These are phyloP conservation scores for Dasypolia templi DNA, from an alignment of 2,888 invertebrate genomes.

Conservation along the genomic window DNA sequence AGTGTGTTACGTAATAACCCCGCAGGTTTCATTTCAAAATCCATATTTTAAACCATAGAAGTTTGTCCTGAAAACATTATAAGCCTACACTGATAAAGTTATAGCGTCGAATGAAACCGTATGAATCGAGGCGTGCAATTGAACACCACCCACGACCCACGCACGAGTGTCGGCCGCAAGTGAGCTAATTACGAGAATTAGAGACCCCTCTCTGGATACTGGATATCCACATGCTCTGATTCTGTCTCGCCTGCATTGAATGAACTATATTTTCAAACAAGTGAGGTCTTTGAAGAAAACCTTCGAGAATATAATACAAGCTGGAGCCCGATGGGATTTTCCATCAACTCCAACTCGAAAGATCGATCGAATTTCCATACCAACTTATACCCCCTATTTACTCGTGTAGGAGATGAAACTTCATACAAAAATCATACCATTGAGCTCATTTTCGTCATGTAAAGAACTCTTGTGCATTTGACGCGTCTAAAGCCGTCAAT, in stretches of 20 bases:
- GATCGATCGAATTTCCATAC: background rate
- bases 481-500: too few relatives aligned
- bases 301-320: background rate
- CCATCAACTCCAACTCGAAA: too few relatives aligned
- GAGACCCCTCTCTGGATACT: slow-evolving; percentile 59
- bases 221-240: slow-evolving; percentile 31
- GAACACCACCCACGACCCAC: slow-evolving; percentile 50
- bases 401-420: too few relatives aligned
- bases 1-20: background rate
- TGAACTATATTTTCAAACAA: background rate
- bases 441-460: background rate
- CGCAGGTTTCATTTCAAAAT: background rate
- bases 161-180: slow-evolving; percentile 19
- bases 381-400: background rate
- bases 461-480: background rate
- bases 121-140: slow-evolving; percentile 38
- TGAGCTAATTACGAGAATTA: slow-evolving; percentile 63
- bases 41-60: background rate
- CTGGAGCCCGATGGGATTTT: background rate
- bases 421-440: background rate
- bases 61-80: background rate
- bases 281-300: background rate
- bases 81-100: background rate
- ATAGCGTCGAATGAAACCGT: background rate
- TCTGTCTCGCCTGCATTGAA: background rate